Evolutionary conservation across 2,888 invertebrate species (phyloP).

Genomic region (Sphecodes monilicornis): DNA sequence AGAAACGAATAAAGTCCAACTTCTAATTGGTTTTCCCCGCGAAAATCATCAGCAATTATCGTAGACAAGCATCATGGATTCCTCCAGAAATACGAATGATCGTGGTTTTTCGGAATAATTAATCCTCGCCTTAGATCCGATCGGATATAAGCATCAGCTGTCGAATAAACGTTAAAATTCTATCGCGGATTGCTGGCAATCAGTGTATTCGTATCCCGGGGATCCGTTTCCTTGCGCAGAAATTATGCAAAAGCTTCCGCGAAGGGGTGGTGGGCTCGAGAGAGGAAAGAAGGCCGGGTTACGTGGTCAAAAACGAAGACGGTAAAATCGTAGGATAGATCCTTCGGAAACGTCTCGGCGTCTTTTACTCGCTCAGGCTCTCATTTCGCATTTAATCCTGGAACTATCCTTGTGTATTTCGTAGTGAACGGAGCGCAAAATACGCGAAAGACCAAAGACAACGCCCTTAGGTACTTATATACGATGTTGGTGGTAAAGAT

Average conservation of each 20-base stretch:
- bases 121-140: not conserved
- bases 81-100: not conserved
- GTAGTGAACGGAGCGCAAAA: constrained; percentile 60
- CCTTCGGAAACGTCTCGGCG: constrained; percentile 42
- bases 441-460: constrained; percentile 80
- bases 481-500: constrained; percentile 79
- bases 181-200: constrained; percentile 3
- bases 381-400: constrained; percentile 60
- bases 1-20: not conserved
- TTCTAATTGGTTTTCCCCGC: not conserved
- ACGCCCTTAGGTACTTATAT: constrained; percentile 81
- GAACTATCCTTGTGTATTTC: constrained; percentile 56
- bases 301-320: constrained; percentile 22
- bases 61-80: not conserved
- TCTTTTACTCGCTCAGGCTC: constrained; percentile 30
- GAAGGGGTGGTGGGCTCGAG: not conserved
- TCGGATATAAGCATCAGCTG: constrained; percentile 2
- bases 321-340: constrained; percentile 30
- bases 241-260: constrained; percentile 14
- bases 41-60: not conserved
- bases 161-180: constrained; percentile 10
- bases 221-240: constrained; percentile 6
- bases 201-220: not conserved
- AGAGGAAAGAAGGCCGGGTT: not conserved
- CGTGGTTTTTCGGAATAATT: not conserved